A percentile compares a stretch with the other conserved stretches of the same genome.
phyloP scores from a whole-genome alignment of 2,888 invertebrate genomes.

The Nasonovia ribisnigri region DNA sequence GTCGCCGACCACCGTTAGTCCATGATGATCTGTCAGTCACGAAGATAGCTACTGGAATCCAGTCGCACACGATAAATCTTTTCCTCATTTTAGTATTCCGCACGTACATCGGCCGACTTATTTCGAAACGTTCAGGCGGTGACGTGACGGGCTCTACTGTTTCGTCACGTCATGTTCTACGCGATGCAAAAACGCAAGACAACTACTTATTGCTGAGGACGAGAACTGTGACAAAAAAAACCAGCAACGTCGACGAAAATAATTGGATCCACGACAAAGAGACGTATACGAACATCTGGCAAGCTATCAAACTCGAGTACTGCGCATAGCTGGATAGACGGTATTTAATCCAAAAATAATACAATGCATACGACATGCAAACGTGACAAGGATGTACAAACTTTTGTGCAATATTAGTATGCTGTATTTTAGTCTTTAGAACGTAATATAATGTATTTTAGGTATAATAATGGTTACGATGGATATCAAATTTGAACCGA shows the following conservation, averaged over 20 bases:
- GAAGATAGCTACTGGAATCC: not conserved
- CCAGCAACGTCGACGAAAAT: not conserved
- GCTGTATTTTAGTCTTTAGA: not conserved
- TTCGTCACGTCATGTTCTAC: not conserved
- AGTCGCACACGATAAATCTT: not conserved
- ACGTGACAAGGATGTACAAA: constrained; percentile 11
- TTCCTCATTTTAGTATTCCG: not conserved
- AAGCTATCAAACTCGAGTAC: not conserved
- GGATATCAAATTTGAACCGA: not conserved
- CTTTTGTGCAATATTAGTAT: not conserved
- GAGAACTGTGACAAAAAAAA: not conserved
- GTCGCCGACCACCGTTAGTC: not conserved
- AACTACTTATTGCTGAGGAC: not conserved
- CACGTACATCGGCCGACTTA: not conserved
- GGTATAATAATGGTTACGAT: not conserved
- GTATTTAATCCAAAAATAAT: constrained; percentile 43
- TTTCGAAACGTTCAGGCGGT: not conserved
- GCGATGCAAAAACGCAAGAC: not conserved
- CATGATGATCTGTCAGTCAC: not conserved
- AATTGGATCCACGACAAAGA: not conserved
- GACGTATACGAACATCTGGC: not conserved
- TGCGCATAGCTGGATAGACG: not conserved
- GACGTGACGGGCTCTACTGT: not conserved
- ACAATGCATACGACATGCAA: not conserved
- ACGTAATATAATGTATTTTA: not conserved